Evolutionary conservation across 2,888 invertebrate species (phyloP), one percentile per base, ranked within the genome.

Genomic region (Calephelis perditalis): DNA sequence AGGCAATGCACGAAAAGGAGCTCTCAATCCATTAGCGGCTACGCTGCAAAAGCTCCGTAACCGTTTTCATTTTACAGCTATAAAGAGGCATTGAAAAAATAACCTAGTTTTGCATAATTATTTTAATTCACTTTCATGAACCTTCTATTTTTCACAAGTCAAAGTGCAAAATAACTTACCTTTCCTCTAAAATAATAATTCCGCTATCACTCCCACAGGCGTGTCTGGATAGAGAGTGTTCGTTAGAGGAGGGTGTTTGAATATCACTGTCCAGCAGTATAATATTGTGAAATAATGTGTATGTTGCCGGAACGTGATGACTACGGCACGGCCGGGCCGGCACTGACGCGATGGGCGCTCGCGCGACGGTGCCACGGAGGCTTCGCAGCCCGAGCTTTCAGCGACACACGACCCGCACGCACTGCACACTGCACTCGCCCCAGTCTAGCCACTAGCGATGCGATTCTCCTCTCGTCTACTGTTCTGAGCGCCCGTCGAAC

Each of bases 341-440:
- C 90, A 90, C 90, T 90, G 88, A 86, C 84, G 86, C 85, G 83
- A 74, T 76, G 78, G 78, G 77, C 76, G 79, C 75, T 74, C 75
- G 73, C 73, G 75, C 74, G 73, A 70, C 71, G 74, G 75, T 77
- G 73, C 74, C 72, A 71, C 81, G 86, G 82, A 89, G 88, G 87
- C 88, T 89, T 84, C 84, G 82, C 84, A 75, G 85, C 86, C 80
- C 84, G 83, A 88, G 88, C 88, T 89, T 88, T 89, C 88, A 87
- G 88, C 85, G 77, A 83, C 84, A 86, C 86, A 83, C 79, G 82
- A 82, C 77, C 83, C 82, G 82, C 82, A 86, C 87, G 87, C 88
- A 87, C 88, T 88, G 89, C 89, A 89, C 90, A 89, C 88, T 89
- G 89, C 89, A 89, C 88, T 87, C 86, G 86, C 85, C 86, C 82